Conservation (phyloP, 2,888 invertebrate genomes). For the Fissipunctia ypsillon region DNA sequence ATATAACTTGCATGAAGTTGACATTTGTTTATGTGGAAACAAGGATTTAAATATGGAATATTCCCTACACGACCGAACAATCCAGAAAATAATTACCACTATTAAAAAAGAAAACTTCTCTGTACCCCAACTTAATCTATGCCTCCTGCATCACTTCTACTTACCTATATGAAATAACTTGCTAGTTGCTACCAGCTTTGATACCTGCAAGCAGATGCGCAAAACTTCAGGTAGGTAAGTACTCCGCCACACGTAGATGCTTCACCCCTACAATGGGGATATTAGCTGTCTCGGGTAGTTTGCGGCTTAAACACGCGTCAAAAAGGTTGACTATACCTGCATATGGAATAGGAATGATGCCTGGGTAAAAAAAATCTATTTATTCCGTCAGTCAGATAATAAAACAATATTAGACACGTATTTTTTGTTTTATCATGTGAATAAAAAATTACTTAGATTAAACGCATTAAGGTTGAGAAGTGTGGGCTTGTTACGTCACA, state of each 20-base stretch:
- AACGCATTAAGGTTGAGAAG: no score
- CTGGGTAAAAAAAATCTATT: no score
- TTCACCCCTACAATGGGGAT: constrained; percentile 37
- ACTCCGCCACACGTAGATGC: constrained; percentile 25
- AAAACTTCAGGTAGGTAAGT: constrained; percentile 55
- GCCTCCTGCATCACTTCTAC: constrained; percentile 37
- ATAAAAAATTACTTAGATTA: no score
- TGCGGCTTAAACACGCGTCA: constrained; percentile 40
- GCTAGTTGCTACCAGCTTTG: constrained; percentile 36
- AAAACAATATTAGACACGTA: no score
- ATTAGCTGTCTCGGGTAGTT: constrained; percentile 55
- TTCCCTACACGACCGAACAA: no score
- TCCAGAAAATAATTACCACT: no score
- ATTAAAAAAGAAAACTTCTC: background rate
- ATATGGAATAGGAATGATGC: background rate
- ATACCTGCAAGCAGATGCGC: constrained; percentile 51
- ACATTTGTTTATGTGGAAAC: no score
- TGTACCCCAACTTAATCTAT: constrained; percentile 36
- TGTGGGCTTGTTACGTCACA: no score
- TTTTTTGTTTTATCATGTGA: no score
- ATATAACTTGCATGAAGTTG: no score
- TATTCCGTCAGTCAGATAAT: no score
- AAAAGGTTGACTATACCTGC: constrained; percentile 12
- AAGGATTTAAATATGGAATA: no score
- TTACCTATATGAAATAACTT: constrained; percentile 54